Evolutionary conservation across 2,797 vertebrate genomes (phyloP), one percentile per base, ranked within the genome.

Genomic region (Hipposideros larvatus): DNA sequence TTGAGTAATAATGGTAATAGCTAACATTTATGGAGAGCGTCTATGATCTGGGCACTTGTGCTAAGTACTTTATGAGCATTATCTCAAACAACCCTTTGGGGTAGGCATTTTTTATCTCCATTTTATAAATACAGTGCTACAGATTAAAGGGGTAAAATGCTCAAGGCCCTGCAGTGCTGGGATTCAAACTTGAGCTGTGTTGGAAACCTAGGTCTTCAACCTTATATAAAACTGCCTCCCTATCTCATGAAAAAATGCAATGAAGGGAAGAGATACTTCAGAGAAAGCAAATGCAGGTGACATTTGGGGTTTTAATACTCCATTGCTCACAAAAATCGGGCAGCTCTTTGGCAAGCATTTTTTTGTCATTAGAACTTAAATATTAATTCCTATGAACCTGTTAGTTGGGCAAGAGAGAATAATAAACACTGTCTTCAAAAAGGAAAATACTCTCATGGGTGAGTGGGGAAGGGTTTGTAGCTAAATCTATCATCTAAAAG

Each of bases 301-400:
- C 31, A 51, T 65, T 24, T 63, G 15, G 71, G 28, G 84, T 84
- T 70, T 80, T 87, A 83, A 95, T 63, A 22, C 26, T 90, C 59
- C 10, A 14, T 57, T 92, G 51, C 11, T 92, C 75, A 68, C 57
- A 94, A 93, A 93, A 87, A 94, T 22, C 9, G 46, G 70, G n/a
- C 65, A 79, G 61, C 90, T 94, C 46, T 34, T 83, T 57, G n/a
- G 79, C 46, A 86, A 57, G 19, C 7, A 66, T 61, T 82, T 53
- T 43, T 19, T 77, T 41, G 41, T 63, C 18, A 28, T 19, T 86
- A 43, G 19, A 61, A 83, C 82, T 80, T 80, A 83, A 74, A 79
- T 95, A 84, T 79, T 68, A 86, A 73, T 90, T 84, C 59, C 79
- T 46, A 4, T 43, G 53, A 90, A 28, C 28, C n/a, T 85, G 51